Base-by-base conservation (phyloP, 2,888 invertebrate genomes). In the Troides oblongomaculatus region DNA sequence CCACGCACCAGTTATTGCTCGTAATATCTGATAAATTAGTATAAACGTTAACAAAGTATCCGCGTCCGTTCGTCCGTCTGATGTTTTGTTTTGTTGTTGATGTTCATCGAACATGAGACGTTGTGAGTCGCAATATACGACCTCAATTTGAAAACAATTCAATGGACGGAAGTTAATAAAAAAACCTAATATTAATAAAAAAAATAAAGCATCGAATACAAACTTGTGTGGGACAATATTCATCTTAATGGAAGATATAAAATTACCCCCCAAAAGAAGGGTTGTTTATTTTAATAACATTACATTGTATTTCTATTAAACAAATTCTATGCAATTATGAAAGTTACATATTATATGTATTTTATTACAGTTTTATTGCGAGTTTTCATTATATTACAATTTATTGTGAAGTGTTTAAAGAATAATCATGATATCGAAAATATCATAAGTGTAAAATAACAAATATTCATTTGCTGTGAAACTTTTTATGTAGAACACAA, bases 51-150 rank as follows among this genome's bases (percentile, higher is more conserved):
- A 50, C 36, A 21, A 64, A 62, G 58, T 46, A 64, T 58, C 57
- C 39, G 58, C 64, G 21, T 66, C 66, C 66, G 66, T 46, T 39
- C 57, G 63, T 62, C 64, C 10, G 30, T 56, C 30, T 18, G 53
- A 36, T 56, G 63, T 71, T 62, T 23, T 43, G 6, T 64, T 62
- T 46, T 43, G 23, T 64, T 36, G 43, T 62, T 36, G 10, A 23
- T 56, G 46, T 46, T 62, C 21, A 62, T 21, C 46, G 23, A 46
- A 62, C 14, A 12, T 30, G 14, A 46, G 17, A 46, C 62, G n/a
- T 23, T 46, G n/a, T 7, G 46, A 21, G n/a, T 43, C 46, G 23
- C 14, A 17, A n/a, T 7, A 62, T 4, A n/a, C 62, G 46, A 46
- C 21, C 62, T 62, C 14, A 61, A 12, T 12, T 46, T 14, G 23